Evolutionary conservation across 1,140 invertebrate genomes (phyloP).

Genomic region (Papilio polytes): DNA sequence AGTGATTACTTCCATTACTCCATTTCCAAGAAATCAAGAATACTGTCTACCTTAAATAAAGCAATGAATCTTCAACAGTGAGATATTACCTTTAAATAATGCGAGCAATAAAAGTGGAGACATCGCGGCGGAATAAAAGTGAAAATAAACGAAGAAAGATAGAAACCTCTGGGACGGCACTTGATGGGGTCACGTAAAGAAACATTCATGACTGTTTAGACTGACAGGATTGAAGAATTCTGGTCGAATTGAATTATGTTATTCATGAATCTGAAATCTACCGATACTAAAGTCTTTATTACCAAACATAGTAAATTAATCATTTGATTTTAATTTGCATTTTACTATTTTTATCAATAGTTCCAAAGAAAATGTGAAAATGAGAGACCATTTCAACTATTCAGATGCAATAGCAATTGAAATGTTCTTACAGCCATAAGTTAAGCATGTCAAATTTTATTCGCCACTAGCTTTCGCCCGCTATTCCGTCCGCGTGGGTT

Average conservation of each 20-base stretch:
- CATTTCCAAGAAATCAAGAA: slow-evolving; percentile 6
- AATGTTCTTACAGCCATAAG: no score
- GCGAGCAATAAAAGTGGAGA: slow-evolving; percentile 61
- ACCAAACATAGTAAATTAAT: background rate
- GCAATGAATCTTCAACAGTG: slow-evolving; percentile 46
- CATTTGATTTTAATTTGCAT: background rate
- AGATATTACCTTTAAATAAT: slow-evolving; percentile 56
- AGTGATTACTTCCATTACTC: background rate
- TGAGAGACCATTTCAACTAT: no score
- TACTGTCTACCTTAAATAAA: slow-evolving; percentile 15
- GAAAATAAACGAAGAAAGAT: slow-evolving; percentile 53
- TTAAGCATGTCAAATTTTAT: no score
- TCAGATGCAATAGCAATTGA: no score
- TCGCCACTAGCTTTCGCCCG: no score
- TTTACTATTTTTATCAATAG: no score
- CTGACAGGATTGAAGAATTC: slow-evolving; percentile 54
- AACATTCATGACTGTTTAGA: slow-evolving; percentile 75
- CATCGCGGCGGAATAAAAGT: slow-evolving; percentile 55
- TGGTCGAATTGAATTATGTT: slow-evolving; percentile 64
- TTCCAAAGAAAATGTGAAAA: no score
- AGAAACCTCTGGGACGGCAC: slow-evolving; percentile 51
- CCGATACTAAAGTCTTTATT: background rate
- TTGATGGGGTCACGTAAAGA: slow-evolving; percentile 72
- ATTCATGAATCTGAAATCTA: background rate
- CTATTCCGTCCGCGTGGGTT: no score